phyloP scores from a whole-genome alignment of 1,140 invertebrate genomes.

The Halesus radiatus region DNA sequence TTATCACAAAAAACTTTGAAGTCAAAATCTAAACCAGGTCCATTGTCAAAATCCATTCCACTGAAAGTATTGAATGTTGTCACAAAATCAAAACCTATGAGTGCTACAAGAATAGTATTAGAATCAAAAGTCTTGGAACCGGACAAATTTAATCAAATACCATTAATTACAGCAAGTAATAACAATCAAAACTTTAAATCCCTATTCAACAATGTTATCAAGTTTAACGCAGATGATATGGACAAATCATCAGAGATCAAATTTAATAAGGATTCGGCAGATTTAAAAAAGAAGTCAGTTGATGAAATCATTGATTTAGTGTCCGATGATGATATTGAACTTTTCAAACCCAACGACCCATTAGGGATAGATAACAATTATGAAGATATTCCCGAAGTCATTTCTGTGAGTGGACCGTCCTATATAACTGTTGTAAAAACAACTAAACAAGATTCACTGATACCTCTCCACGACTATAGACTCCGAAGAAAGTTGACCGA shows the following conservation, averaged over 20 bases:
- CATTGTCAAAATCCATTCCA: too few relatives aligned
- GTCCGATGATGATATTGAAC: constrained; percentile 23
- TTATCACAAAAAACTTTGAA: too few relatives aligned
- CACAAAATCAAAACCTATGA: too few relatives aligned
- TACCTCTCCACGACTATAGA: constrained; percentile 5
- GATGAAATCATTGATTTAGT: constrained; percentile 10
- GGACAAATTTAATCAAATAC: neutral
- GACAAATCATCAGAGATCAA: too few relatives aligned
- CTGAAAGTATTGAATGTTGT: too few relatives aligned
- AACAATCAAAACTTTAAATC: neutral
- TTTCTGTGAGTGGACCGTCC: neutral
- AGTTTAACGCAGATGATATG: neutral
- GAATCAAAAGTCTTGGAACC: too few relatives aligned
- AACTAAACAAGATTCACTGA: neutral
- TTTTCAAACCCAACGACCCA: constrained; percentile 7
- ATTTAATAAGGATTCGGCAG: too few relatives aligned
- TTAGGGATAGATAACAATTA: constrained; percentile 10
- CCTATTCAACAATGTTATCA: too few relatives aligned
- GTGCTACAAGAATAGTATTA: too few relatives aligned
- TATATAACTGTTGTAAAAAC: constrained; percentile 20
- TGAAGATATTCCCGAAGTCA: neutral
- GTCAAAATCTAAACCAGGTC: too few relatives aligned
- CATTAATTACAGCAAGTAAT: neutral
- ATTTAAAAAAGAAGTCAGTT: too few relatives aligned
- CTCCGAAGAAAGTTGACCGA: neutral